Base-by-base conservation (phyloP, 2,113 vertebrate genomes). In the Prochilodus magdalenae region DNA sequence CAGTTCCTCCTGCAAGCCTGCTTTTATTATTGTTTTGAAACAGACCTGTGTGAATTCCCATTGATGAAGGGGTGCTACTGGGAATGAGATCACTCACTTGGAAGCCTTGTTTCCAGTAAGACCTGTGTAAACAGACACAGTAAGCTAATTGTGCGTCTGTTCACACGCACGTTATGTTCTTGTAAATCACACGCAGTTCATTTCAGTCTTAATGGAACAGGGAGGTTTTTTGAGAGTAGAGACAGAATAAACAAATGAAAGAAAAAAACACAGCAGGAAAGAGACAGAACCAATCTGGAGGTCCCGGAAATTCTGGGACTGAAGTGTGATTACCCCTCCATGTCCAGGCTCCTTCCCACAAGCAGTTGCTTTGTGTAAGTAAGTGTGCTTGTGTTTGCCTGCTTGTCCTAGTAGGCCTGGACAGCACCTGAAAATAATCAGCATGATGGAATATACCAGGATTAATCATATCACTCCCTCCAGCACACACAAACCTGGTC, bases 41-140 rank as follows among this genome's bases (percentile, higher is more conserved):
- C 5, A 70, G 30, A 14, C 55, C 27, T 5, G 7, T n/a, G 33
- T 22, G 12, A 16, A 22, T 49, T 66, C 60, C 60, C 26, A 51
- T 44, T 51, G 44, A 51, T 66, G 5, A n/a, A 65, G 44, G 5
- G 44, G 16, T 53, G n/a, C 65, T 57, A 40, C 51, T 26, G 63
- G 65, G 67, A 79, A 70, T 40, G 53, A 36, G 30, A 55, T 67
- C 51, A 33, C 55, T 27, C 44, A 30, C 20, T 77, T 5, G 33
- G 36, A 79, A 27, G 51, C n/a, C n/a, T 75, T 26, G 62, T 59
- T 83, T 79, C 60, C 70, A 69, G 33, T 57, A 67, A 82, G 11
- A 57, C 29, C 22, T 36, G 70, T 27, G 33, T 72, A 55, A 44
- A 82, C 75, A 79, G 12, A 76, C 70, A 63, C 80, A 75, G 26